Conservation (phyloP, 2,797 vertebrate species). For the Threskiornis aethiopicus region DNA sequence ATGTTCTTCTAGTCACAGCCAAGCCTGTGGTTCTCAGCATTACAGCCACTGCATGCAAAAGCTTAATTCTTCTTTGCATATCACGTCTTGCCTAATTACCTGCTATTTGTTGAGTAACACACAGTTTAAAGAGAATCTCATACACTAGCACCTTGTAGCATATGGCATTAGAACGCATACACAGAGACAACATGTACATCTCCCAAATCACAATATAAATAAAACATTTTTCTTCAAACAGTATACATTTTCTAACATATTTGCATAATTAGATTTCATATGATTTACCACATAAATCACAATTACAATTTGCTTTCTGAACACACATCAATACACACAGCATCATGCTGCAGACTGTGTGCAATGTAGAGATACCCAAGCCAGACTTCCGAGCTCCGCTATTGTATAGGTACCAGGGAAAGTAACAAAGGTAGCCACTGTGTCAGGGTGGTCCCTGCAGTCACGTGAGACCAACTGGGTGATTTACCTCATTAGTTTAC, state of each 20-base stretch:
- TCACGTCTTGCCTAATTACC: background rate
- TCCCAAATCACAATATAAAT: background rate
- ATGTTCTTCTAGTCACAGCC: background rate
- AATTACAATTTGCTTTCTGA: background rate
- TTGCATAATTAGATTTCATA: background rate
- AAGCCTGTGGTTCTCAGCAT: background rate
- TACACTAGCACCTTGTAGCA: background rate
- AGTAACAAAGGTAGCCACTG: background rate
- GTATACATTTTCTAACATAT: background rate
- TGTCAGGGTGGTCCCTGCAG: background rate
- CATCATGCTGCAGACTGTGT: background rate
- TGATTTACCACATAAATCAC: background rate
- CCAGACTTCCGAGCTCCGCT: background rate
- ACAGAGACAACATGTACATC: fast-evolving
- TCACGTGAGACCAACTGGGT: background rate
- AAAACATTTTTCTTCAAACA: background rate
- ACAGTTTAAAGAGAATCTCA: background rate
- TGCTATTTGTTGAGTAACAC: background rate
- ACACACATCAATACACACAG: background rate
- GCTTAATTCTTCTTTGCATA: background rate
- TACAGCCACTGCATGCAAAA: background rate
- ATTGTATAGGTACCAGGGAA: background rate
- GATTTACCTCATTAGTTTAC: background rate
- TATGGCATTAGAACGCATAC: background rate
- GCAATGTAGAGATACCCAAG: background rate